Base-by-base conservation (phyloP, 2,888 invertebrate genomes). In the Strigamia maritima region DNA sequence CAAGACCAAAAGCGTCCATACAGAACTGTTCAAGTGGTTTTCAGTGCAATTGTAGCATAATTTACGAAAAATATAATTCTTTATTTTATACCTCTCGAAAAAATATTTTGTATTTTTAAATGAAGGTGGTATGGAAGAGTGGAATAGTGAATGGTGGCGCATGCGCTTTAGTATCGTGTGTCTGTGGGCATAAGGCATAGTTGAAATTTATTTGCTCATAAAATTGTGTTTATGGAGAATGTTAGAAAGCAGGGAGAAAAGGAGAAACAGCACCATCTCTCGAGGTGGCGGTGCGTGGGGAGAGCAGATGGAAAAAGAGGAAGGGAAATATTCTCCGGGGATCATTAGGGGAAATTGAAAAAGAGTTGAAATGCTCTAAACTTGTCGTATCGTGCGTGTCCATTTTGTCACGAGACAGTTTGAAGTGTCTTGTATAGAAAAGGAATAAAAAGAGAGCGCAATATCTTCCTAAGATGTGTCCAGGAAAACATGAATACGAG, bases 131-230 rank as follows among this genome's bases (percentile, higher is more conserved):
- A 12, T 16, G n/a, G 12, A 65, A 22, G 24, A 22, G 1, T 28
- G 14, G 2, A 26, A 26, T 28, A 28, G 70, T 70, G 28, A 12
- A 26, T 70, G 24, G 70, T 70, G 26, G 70, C 70, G 70, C 70
- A 70, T 70, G 70, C 70, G 24, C 28, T 70, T 70, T 70, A 70
- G 70, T 70, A 28, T 70, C 70, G n/a, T n/a, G 28, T 70, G 70
- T 70, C 26, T 70, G 70, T 70, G 70, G 70, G 70, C 70, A 70
- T 70, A 70, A 26, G 70, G 70, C 70, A 28, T 24, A 70, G 70
- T 70, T 70, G 70, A 70, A 70, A 70, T 70, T 70, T 70, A 70
- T 70, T 70, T 70, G 70, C 70, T 70, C 70, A 70, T 70, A 70
- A 70, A 70, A 70, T 70, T 70, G 70, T 70, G 70, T 70, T 70